Evolutionary conservation across 2,113 vertebrate species (phyloP).

Genomic region (Bubo scandiacus): DNA sequence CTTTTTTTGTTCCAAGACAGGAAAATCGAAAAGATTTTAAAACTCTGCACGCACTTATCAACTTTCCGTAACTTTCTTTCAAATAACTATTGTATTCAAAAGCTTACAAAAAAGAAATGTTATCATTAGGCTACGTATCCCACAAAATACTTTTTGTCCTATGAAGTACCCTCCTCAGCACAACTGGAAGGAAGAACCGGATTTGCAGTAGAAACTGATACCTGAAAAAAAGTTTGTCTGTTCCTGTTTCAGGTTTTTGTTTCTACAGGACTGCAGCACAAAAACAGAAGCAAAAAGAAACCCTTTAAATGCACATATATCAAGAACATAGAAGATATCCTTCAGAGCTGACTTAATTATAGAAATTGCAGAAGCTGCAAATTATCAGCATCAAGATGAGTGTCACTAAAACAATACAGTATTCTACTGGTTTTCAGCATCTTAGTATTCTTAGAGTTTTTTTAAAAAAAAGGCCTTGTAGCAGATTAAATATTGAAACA

Average conservation of each 20-base stretch:
- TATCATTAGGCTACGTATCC: background rate
- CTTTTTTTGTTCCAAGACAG: background rate
- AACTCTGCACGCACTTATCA: background rate
- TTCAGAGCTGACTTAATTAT: background rate
- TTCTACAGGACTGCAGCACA: background rate
- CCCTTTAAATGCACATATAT: background rate
- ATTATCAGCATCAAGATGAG: background rate
- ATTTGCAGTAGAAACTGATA: background rate
- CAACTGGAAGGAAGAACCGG: background rate
- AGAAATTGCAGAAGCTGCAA: background rate
- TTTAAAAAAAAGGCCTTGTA: background rate
- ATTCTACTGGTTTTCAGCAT: background rate
- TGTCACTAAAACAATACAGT: background rate
- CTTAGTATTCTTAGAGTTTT: background rate
- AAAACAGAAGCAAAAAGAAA: background rate
- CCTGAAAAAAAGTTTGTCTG: background rate
- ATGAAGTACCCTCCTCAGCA: background rate
- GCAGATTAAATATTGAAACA: background rate
- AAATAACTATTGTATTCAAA: background rate
- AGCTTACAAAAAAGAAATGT: background rate
- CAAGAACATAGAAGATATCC: background rate
- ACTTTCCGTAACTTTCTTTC: background rate
- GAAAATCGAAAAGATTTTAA: background rate
- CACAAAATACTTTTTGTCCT: background rate
- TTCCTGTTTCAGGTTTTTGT: background rate